Evolutionary conservation across 2,888 invertebrate genomes (phyloP).

Genomic region (Agrilus biguttatus): DNA sequence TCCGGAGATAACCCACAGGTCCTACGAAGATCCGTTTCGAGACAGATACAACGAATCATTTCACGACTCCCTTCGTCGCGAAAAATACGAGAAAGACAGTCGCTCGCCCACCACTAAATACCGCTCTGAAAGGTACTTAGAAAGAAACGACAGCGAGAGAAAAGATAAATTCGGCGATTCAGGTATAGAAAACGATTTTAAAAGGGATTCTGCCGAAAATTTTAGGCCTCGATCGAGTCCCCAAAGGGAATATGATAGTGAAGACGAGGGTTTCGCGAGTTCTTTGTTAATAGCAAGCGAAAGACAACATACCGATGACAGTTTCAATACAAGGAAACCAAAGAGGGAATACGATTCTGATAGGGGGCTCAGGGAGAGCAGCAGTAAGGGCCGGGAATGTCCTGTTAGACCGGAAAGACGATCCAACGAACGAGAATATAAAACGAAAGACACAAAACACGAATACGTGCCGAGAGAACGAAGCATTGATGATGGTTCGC

Average conservation of each 20-base stretch:
- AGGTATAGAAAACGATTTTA: constrained; percentile 68
- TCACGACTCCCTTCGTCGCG: constrained; percentile 47
- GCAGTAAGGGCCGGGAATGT: constrained; percentile 12
- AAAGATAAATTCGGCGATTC: constrained; percentile 59
- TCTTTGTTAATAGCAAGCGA: constrained; percentile 60
- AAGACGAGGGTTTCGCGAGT: constrained; percentile 56
- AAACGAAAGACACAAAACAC: constrained; percentile 33
- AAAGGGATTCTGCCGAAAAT: constrained; percentile 48
- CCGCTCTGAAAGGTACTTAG: constrained; percentile 30
- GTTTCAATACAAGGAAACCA: constrained; percentile 24
- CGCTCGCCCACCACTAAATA: constrained; percentile 22
- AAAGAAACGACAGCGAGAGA: constrained; percentile 33
- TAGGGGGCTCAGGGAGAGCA: constrained; percentile 16
- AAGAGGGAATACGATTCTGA: constrained; percentile 15
- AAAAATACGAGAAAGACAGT: constrained; percentile 37
- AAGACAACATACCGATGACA: constrained; percentile 56
- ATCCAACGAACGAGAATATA: constrained; percentile 29
- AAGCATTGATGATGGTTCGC: constrained; percentile 52
- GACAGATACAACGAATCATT: constrained; percentile 24
- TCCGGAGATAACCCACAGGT: constrained; percentile 41
- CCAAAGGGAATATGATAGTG: constrained; percentile 36
- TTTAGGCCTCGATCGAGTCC: constrained; percentile 17
- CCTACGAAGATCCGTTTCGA: constrained; percentile 30
- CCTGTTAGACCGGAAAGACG: constrained; percentile 19
- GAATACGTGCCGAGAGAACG: constrained; percentile 40